phyloP scores from a whole-genome alignment of 2,888 invertebrate species.

The Mesoligia furuncula region DNA sequence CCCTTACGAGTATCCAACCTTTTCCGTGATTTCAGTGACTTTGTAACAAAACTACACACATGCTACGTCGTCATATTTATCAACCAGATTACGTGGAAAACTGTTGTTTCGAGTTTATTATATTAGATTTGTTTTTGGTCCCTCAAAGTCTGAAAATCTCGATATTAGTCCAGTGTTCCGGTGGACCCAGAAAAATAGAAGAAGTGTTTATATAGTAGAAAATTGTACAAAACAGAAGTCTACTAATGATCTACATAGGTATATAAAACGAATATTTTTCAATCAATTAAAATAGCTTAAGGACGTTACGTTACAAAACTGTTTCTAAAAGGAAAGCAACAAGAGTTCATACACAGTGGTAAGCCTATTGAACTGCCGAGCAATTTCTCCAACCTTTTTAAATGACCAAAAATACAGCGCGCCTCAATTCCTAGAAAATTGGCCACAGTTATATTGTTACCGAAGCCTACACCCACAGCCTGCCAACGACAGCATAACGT shows the following conservation, averaged over 20 bases:
- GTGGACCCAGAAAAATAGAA: no score
- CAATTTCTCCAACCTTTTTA: conserved; percentile 26
- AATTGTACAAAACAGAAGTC: neutral
- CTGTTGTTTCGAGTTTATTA: neutral
- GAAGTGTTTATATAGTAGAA: neutral
- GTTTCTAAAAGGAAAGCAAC: neutral
- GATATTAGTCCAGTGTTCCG: neutral
- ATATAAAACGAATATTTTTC: neutral
- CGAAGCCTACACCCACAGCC: conserved; percentile 4
- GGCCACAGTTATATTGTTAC: conserved; percentile 25
- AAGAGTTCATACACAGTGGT: conserved; percentile 1
- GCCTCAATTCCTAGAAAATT: conserved; percentile 36
- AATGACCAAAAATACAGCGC: conserved; percentile 7
- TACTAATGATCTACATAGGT: neutral
- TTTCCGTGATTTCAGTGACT: neutral
- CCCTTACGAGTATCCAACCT: no score
- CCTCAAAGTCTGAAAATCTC: neutral
- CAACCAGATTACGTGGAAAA: neutral
- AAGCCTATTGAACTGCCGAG: neutral
- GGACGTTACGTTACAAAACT: neutral
- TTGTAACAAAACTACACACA: neutral
- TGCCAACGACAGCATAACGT: conserved; percentile 22
- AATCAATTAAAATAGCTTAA: neutral
- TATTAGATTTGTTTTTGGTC: neutral
- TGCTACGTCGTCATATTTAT: neutral